phyloP scores from a whole-genome alignment of 92 coral and sea anemone species.

The Parazoanthus swiftii region DNA sequence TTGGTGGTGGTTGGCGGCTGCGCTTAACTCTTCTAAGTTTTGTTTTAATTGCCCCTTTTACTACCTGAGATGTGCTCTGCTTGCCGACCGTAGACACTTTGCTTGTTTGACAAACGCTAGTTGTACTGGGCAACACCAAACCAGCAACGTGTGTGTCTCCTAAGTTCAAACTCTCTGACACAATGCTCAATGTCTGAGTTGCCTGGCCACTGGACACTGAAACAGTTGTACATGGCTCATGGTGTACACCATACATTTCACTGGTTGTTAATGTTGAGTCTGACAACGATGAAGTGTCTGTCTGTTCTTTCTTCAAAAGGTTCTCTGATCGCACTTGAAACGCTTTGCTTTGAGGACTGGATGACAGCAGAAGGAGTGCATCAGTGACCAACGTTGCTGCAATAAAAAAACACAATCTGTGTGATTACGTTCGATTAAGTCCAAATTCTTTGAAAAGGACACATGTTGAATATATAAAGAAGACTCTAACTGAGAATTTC shows the following conservation, averaged over 20 bases:
- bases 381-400: constrained; percentile 67
- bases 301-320: not conserved
- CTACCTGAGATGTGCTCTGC: not conserved
- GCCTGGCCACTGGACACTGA: constrained; percentile 2
- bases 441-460: too few species aligned
- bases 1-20: constrained; percentile 39
- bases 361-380: constrained; percentile 73
- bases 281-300: not conserved
- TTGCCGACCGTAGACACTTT: not conserved
- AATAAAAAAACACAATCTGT: constrained; percentile 8
- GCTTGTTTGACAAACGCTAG: not conserved
- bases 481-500: too few species aligned
- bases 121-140: constrained; percentile 6
- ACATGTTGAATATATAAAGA: too few species aligned
- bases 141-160: not conserved
- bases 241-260: not conserved
- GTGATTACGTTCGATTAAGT: not conserved
- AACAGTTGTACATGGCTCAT: not conserved
- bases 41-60: constrained; percentile 10
- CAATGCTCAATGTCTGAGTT: constrained; percentile 6
- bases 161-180: not conserved
- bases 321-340: not conserved
- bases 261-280: not conserved
- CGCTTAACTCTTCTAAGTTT: not conserved
- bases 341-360: constrained; percentile 60